These are phyloP conservation scores for Vespertilio murinus DNA, from an alignment of 2,797 vertebrate genomes.

Conservation along the genomic window DNA sequence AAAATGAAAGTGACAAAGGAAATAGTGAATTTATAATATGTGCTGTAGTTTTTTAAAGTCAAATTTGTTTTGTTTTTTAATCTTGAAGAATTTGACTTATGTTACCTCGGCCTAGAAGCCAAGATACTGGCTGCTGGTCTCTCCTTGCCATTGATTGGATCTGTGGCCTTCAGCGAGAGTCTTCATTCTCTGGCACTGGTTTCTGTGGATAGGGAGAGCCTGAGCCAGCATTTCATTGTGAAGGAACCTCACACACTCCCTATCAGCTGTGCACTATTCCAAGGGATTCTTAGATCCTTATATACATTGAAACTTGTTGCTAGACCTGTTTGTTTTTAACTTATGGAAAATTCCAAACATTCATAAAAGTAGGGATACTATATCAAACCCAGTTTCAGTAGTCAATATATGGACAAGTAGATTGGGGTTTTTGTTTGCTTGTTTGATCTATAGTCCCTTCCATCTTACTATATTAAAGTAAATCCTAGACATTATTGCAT, in stretches of 20 bases:
- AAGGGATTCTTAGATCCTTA: background rate
- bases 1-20: background rate
- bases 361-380: background rate
- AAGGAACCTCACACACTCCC: background rate
- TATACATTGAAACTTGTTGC: background rate
- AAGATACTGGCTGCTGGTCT: background rate
- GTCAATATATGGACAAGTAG: background rate
- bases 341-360: background rate
- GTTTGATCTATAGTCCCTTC: background rate
- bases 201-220: background rate
- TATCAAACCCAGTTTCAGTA: background rate
- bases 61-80: background rate
- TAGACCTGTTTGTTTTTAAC: background rate
- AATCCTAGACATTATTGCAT: background rate
- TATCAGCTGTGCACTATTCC: background rate
- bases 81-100: background rate
- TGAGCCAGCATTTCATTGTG: background rate
- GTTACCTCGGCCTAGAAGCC: background rate
- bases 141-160: background rate
- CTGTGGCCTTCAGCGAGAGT: background rate
- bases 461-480: background rate
- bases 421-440: background rate
- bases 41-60: background rate
- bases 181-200: background rate
- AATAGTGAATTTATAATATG: background rate